A percentile compares a stretch with the other conserved stretches of the same genome.
phyloP scores from a whole-genome alignment of 1,140 invertebrate species.

The Leptoteleia sp. region DNA sequence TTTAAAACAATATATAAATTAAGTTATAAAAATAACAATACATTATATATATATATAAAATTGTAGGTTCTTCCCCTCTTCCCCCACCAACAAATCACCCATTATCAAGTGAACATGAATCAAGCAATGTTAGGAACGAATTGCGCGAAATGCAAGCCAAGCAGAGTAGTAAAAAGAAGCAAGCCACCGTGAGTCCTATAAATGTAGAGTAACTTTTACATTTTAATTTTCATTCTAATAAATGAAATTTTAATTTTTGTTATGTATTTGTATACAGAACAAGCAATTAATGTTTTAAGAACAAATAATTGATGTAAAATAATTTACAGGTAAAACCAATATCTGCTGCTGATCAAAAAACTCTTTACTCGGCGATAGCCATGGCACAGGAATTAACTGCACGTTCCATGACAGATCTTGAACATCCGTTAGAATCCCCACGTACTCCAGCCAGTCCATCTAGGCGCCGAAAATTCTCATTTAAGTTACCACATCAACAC shows the following conservation, averaged over 20 bases:
- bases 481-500: slow-evolving; percentile 88
- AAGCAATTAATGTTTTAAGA: too few species aligned
- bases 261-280: not conserved
- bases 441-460: slow-evolving; percentile 88
- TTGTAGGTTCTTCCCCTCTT: slow-evolving; percentile 76
- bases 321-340: slow-evolving; percentile 96
- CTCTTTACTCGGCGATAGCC: slow-evolving; percentile 95
- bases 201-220: slow-evolving; percentile 76
- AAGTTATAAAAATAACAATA: too few species aligned
- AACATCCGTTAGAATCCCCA: slow-evolving; percentile 84
- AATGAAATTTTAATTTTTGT: slow-evolving; percentile 29
- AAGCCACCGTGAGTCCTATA: slow-evolving; percentile 85
- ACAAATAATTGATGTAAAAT: too few species aligned
- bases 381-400: slow-evolving; percentile 95
- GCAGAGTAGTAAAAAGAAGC: slow-evolving; percentile 86
- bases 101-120: slow-evolving; percentile 83
- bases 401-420: slow-evolving; percentile 92
- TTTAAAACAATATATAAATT: slow-evolving; percentile 7
- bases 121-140: slow-evolving; percentile 87
- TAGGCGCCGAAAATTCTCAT: slow-evolving; percentile 92
- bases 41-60: slow-evolving; percentile 6
- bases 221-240: slow-evolving; percentile 63
- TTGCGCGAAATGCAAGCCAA: slow-evolving; percentile 86
- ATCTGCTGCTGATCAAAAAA: slow-evolving; percentile 95
- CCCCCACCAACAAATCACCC: slow-evolving; percentile 75